These are phyloP conservation scores for Amblyornis subalaris DNA, from an alignment of 2,113 vertebrate species.

Conservation along the genomic window DNA sequence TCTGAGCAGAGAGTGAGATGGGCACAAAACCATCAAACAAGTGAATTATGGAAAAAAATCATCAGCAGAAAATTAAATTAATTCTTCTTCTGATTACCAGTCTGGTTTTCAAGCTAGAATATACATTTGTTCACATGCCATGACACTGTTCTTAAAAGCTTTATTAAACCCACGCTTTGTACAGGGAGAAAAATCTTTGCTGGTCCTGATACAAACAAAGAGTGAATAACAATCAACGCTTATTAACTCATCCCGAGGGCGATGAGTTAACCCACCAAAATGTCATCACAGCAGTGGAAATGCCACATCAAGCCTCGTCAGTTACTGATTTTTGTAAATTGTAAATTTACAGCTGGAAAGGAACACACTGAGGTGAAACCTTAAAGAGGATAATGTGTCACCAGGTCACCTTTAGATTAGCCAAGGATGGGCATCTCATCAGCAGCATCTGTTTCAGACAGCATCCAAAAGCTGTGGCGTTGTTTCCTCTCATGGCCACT, in stretches of 20 bases:
- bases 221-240: not conserved
- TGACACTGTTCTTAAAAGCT: not conserved
- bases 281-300: not conserved
- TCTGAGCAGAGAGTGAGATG: not conserved
- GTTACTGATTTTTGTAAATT: not conserved
- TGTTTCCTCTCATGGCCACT: not conserved
- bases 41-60: not conserved
- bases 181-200: not conserved
- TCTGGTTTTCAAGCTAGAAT: not conserved
- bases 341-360: not conserved
- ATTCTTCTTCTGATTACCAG: not conserved
- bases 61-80: not conserved
- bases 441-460: not conserved
- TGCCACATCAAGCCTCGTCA: not conserved
- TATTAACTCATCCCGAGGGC: not conserved
- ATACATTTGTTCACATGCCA: not conserved
- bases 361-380: not conserved
- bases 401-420: not conserved
- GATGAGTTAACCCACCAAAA: not conserved
- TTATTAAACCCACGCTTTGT: not conserved
- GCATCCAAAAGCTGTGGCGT: not conserved
- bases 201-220: not conserved
- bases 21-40: not conserved
- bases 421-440: not conserved
- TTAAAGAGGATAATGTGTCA: not conserved